Evolutionary conservation across 1,140 invertebrate species (phyloP).

Genomic region (Habropoda laboriosa): DNA sequence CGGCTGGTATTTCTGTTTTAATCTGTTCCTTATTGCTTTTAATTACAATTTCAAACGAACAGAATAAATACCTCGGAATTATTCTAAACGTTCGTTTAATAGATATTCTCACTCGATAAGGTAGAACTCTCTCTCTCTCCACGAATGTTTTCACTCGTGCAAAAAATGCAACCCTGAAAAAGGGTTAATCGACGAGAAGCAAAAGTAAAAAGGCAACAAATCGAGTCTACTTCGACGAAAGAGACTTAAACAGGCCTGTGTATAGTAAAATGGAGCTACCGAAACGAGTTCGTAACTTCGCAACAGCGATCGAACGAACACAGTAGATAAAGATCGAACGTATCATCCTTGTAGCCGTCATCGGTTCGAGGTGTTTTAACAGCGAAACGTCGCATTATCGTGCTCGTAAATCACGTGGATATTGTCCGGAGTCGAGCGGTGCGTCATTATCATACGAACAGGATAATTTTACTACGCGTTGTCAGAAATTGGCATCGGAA

Average conservation of each 20-base stretch:
- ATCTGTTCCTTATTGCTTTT: background rate
- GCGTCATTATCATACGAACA: background rate
- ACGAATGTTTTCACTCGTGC: background rate
- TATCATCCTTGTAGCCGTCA: background rate
- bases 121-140: too few relatives aligned
- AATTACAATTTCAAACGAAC: background rate
- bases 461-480: constrained; percentile 27
- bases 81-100: background rate
- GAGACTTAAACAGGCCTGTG: background rate
- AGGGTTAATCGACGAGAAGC: background rate
- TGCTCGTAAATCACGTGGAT: background rate
- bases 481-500: background rate
- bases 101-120: background rate
- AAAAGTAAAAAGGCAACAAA: background rate
- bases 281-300: background rate
- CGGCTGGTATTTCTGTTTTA: too few relatives aligned
- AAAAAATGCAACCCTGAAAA: background rate
- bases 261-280: background rate
- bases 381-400: constrained; percentile 8
- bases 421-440: background rate
- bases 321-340: constrained; percentile 24
- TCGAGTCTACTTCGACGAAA: background rate
- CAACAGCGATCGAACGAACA: background rate
- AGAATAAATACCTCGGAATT: background rate
- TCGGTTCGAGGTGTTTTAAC: background rate